phyloP scores from a whole-genome alignment of 2,113 vertebrate genomes.

The Dolichallabes microphthalmus region DNA sequence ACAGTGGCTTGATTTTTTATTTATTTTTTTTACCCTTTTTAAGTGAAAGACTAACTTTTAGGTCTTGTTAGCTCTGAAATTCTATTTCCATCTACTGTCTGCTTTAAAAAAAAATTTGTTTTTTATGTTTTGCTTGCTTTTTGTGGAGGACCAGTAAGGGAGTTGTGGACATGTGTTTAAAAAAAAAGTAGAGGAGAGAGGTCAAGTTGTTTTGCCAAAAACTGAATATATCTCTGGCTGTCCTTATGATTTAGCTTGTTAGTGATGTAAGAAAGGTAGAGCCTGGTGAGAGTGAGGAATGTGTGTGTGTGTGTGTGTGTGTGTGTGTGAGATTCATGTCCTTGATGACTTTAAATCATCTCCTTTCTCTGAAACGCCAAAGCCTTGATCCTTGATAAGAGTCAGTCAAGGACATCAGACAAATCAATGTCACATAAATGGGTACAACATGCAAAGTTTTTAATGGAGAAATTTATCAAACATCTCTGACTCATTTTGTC shows the following conservation, averaged over 20 bases:
- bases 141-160: background rate
- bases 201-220: slow-evolving; percentile 51
- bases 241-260: slow-evolving; percentile 11
- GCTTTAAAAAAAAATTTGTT: background rate
- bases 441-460: background rate
- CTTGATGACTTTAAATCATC: slow-evolving; percentile 56
- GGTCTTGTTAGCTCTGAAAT: background rate
- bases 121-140: background rate
- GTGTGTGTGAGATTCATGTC: slow-evolving; percentile 40
- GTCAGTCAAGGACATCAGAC: slow-evolving; percentile 50
- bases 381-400: slow-evolving; percentile 62
- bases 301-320: no score
- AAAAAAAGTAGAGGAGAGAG: slow-evolving; percentile 31
- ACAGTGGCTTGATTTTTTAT: background rate
- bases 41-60: background rate
- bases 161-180: slow-evolving; percentile 27
- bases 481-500: background rate
- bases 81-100: slow-evolving; percentile 21
- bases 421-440: slow-evolving; percentile 22
- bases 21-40: background rate
- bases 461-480: background rate
- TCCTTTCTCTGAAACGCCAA: slow-evolving; percentile 49
- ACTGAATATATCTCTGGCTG: slow-evolving; percentile 4
- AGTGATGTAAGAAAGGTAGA: background rate
- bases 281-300: slow-evolving; percentile 28